Evolutionary conservation across 2,888 invertebrate genomes (phyloP), one percentile per base, ranked within the genome.

Genomic region (Baronia brevicornis): DNA sequence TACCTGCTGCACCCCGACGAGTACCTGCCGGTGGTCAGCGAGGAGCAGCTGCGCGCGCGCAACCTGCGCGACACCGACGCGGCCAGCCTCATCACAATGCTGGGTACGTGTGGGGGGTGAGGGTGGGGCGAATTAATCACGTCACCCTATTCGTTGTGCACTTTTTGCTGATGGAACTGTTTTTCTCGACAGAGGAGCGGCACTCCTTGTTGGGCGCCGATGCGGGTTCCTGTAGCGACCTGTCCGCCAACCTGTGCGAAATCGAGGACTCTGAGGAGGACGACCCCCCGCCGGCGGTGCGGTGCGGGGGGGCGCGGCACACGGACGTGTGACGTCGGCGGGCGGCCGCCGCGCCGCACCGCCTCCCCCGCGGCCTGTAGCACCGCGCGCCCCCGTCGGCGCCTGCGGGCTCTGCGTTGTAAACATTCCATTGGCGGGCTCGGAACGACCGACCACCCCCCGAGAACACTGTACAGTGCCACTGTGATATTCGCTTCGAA

Each of bases 191-290:
- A 87, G 91, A 90, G 64, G 93, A 92, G 70, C 86, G 91, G 43
- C 89, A 92, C 73, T 92, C 93, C 24, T 80, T 93, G 51, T 85
- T 92, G 46, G 92, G 90, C 43, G 90, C 88, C 33, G 59, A 46
- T 39, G 63, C 53, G 42, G 82, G 73, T 42, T 95, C 95, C 52
- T 90, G 91, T 69, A 95, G 96, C 75, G 94, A 95, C 77, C 85
- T 95, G 50, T 96, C 96, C 30, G 91, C 93, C 30, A 91, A 91
- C 67, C 87, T 96, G 44, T 96, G 96, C 86, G 96, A 96, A 85
- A 95, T 97, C 60, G 96, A 96, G 75, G 94, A 94, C 74, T 92
- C 93, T 24, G 94, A 94, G 66, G 89, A 88, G 56, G 92, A 93
- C 71, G 72, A 74, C 40, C 65, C 24, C 37, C 37, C 25, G 36